A percentile compares a stretch with the other conserved stretches of the same genome.
Evolutionary conservation across 2,113 vertebrate genomes (phyloP).

Genomic region (Willisornis vidua): DNA sequence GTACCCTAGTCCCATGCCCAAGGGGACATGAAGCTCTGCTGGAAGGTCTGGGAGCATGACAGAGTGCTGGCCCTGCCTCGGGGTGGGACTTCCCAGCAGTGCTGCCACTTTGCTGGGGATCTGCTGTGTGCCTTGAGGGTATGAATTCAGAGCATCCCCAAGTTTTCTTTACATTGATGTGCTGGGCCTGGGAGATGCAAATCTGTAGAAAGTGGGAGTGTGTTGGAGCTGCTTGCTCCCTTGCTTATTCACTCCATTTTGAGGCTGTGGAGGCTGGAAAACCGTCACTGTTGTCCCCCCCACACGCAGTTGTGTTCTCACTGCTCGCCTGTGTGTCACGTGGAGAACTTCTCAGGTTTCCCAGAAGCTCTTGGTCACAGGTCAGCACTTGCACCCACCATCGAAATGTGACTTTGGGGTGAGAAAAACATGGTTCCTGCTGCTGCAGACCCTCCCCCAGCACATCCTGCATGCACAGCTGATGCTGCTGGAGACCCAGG

Average conservation of each 20-base stretch:
- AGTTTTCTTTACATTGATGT: background rate
- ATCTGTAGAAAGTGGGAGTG: background rate
- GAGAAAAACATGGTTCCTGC: background rate
- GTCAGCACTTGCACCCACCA: background rate
- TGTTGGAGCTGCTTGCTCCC: background rate
- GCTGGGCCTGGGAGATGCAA: background rate
- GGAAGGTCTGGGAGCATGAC: background rate
- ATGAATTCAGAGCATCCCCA: background rate
- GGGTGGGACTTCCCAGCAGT: background rate
- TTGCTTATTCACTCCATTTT: background rate
- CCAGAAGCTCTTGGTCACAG: background rate
- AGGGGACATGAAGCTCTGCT: background rate
- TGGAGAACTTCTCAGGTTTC: background rate
- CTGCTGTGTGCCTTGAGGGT: background rate
- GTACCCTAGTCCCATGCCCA: background rate
- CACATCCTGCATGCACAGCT: background rate
- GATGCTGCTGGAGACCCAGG: background rate
- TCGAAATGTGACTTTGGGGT: background rate
- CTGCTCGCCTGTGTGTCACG: background rate
- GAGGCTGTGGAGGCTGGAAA: background rate
- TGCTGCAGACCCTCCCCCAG: accelerated
- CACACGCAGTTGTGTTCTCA: accelerated
- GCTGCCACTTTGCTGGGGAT: background rate
- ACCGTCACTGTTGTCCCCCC: background rate
- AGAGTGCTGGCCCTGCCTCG: background rate